Evolutionary conservation across 2,113 vertebrate species (phyloP), one percentile per base, ranked within the genome.

Genomic region (Procapra przewalskii): DNA sequence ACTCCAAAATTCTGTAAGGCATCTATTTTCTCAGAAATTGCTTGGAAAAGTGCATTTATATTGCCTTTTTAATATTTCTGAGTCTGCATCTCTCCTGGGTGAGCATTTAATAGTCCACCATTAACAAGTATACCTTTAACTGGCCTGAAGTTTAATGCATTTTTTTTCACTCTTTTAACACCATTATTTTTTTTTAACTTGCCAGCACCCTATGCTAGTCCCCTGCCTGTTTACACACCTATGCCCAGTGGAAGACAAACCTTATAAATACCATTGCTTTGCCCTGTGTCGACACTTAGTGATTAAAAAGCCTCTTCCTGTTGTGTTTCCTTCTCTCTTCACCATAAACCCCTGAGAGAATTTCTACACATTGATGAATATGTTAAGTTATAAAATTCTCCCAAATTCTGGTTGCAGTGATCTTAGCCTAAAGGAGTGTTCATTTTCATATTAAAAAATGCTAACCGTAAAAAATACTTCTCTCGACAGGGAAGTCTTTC

Each of bases 381-480:
- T 59, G 94, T 98, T 97, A 97, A 98, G 95, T 92, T 90, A 93
- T 82, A 95, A 94, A 98, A 91, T 96, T 97, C 98, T 95, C 96
- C 98, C 94, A 98, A 96, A 98, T 98, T 98, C 98, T 71, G 93
- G 96, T 94, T 40, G 60, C 25, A 97, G 84, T 96, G 96, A 96
- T 98, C 90, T 82, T 98, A 84, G 98, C 98, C 98, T 98, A 98
- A 98, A 98, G 99, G 98, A 98, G 94, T 93, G 75, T 98, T 98
- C 92, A 98, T 99, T 98, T 99, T 97, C 98, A 99, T 98, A 93
- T 96, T 98, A 97, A 95, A 98, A 98, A 98, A 98, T 98, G 86
- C 90, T 96, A 98, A 96, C 87, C 90, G 16, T 97, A 90, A 98
- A 97, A 98, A 10, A 96, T 50, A 95, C 97, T 98, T 98, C 90